Base-by-base conservation (phyloP, 2,888 invertebrate species). In the Tryphoninae sp. region DNA sequence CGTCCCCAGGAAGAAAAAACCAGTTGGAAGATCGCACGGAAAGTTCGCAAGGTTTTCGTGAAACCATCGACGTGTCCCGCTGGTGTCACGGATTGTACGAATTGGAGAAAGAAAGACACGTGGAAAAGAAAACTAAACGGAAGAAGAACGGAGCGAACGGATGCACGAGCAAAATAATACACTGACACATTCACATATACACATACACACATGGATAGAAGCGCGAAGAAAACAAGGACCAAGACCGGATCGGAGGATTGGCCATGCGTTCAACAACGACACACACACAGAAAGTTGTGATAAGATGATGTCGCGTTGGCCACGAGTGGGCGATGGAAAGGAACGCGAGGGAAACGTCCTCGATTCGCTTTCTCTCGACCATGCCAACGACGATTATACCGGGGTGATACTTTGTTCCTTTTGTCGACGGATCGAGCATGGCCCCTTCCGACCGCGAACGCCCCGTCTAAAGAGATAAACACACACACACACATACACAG, bases 331-430 rank as follows among this genome's bases (percentile, higher is more conserved):
- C 42, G 69, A 71, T 13, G 61, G 11, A 33, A 53, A 73, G 61
- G 42, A 62, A n/a, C 13, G 33, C 16, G 58, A 33, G 22, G 2
- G 11, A 49, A 19, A 61, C 59, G 11, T 45, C 45, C 45, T 23
- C 13, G 2, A 42, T 33, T 16, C 49, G 16, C n/a, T 22, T 40
- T 42, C 45, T 42, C 45, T 23, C 22, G 1, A 51, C 26, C 1
- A 19, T n/a, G 40, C 33, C 58, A 53, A 26, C 87, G 89, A 88
- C 89, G 87, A 89, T 89, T 87, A 86, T 78, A 61, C 71, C 23
- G 75, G 73, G 33, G 33, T 33, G 86, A 86, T 84, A 88, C 88
- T 91, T 90, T 89, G 90, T 91, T 91, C 89, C 90, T 91, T 82
- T 89, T 88, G 86, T 89, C 87, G 86, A 87, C 85, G 86, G 88